Conservation (phyloP, 2,888 invertebrate genomes). For the Amiota minor region DNA sequence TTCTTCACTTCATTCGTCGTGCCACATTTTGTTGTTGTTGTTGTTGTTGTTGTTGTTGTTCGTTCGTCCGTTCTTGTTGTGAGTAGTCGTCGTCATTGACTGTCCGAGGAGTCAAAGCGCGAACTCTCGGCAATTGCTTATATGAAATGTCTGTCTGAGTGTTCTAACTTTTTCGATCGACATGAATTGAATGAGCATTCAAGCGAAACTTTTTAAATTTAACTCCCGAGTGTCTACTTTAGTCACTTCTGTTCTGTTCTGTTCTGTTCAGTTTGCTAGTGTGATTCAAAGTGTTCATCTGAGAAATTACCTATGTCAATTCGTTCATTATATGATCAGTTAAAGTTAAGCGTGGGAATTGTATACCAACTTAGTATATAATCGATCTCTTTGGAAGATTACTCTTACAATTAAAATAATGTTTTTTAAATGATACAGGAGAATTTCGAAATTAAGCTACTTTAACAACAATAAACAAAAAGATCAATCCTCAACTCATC, state of each 20-base stretch:
- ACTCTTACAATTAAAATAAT: background rate
- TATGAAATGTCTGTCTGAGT: background rate
- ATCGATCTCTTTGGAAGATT: background rate
- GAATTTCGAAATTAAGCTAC: background rate
- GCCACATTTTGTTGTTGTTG: conserved; percentile 39
- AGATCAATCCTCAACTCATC: background rate
- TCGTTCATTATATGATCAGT: conserved; percentile 33
- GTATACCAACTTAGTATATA: background rate
- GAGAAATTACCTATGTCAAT: conserved; percentile 57
- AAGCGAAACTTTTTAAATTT: background rate
- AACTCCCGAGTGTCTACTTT: conserved; percentile 3
- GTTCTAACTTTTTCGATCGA: background rate
- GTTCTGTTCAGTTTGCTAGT: conserved; percentile 7
- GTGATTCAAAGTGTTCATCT: conserved; percentile 50
- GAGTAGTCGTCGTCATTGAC: conserved; percentile 26
- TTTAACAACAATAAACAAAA: background rate
- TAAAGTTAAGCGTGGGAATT: too few species aligned
- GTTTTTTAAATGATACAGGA: background rate
- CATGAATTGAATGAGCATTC: background rate
- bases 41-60: background rate
- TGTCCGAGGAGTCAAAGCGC: background rate
- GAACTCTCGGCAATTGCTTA: too few species aligned
- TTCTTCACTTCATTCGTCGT: conserved; percentile 52
- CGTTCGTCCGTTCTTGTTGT: background rate
- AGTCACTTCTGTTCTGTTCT: background rate